Base-by-base conservation (phyloP, 1,140 invertebrate genomes). In the Pseudoatta argentina region DNA sequence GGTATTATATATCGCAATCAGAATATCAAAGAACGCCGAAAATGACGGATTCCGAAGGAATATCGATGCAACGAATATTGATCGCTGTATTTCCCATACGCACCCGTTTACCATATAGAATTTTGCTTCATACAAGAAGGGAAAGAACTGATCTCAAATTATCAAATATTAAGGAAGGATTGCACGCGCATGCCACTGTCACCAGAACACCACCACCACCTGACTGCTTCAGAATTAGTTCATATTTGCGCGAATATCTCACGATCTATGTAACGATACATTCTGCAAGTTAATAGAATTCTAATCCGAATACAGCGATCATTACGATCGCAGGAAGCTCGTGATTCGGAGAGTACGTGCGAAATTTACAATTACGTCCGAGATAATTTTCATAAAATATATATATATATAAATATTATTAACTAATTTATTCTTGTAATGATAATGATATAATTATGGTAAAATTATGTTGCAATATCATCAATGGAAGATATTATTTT, bases 151-250 rank as follows among this genome's bases (percentile, higher is more conserved):
- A 16, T 86, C 64, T 66, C 16, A 73, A 89, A 44, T 85, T 87
- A 87, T 24, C 44, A 87, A 55, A 66, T 51, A 59, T 87, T 53
- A 63, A 67, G 87, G 73, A 87, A 87, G 88, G 55, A 89, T 91
- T 88, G 67, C 86, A 88, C 88, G 91, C 93, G 91, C 93, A 94
- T 94, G 93, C 93, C 93, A 93, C 88, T 92, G 88, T 93, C 91
- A 93, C 90, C 91, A 90, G 79, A 83, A 81, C 88, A 93, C 93
- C 92, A 94, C 91, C 94, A 94, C 92, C 93, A 94, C 91, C 93
- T 86, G 73, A 91, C 82, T 91, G 91, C 67, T 82, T 90, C 61
- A 86, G 66, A 78, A 90, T 90, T 91, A 91, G 89, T 90, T 59
- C 4, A 18, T 61, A 48, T 86, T 27, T 53, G 64, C 59, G 16